Evolutionary conservation across 2,888 invertebrate genomes (phyloP), one percentile per base, ranked within the genome.

Genomic region (Gryllus longicercus): DNA sequence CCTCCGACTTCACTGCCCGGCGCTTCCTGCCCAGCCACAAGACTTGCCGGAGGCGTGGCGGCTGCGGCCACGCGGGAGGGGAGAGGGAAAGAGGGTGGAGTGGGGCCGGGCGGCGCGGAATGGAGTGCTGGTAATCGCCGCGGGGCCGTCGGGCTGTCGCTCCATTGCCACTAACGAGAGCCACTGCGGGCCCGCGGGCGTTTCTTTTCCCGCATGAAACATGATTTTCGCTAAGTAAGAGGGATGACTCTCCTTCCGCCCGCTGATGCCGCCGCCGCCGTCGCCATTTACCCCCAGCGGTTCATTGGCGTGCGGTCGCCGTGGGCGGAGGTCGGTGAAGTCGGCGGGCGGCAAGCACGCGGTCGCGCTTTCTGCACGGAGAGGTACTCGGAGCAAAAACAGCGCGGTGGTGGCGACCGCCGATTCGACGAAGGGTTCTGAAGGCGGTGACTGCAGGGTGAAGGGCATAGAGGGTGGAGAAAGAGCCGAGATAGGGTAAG

Each of bases 201-300:
- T 63, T 63, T n/a, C n/a, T 63, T n/a, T 63, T n/a, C 63, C 63
- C 63, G n/a, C n/a, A 63, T 63, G 63, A 63, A 63, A 63, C 63
- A 63, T n/a, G 63, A 63, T 63, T 63, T 63, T n/a, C 63, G 16
- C n/a, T n/a, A 14, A 14, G 63, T 18, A 63, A 63, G 63, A 63
- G 63, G n/a, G n/a, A 63, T 63, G 63, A 63, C n/a, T 63, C 63
- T 18, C 38, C 38, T 38, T 38, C 16, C 63, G 63, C 63, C n/a
- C 14, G 63, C n/a, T 63, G 63, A 63, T 63, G 63, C 38, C 38
- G n/a, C 14, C 38, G n/a, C 14, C 63, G 63, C n/a, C 16, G 63
- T 63, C 63, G 63, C 63, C 63, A 8, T 63, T 63, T 63, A 63
- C 14, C 63, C n/a, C 63, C 63, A 63, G 63, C 63, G 63, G 63